Evolutionary conservation across 2,888 invertebrate species (phyloP), one percentile per base, ranked within the genome.

Genomic region (Petrolisthes cinctipes): DNA sequence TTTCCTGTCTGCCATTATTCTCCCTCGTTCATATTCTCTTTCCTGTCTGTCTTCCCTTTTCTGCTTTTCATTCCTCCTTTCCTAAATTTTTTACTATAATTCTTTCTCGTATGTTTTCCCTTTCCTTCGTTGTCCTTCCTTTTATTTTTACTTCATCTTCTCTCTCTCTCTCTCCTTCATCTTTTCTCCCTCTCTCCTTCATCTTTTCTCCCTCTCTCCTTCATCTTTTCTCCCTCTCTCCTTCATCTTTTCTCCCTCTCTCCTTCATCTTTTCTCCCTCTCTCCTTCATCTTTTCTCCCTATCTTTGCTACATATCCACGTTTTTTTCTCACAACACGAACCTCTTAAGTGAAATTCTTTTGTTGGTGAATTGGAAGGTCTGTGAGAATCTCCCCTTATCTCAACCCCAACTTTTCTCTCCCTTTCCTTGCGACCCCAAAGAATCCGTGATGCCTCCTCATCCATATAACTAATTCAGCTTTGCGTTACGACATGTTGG

Each of bases 391-490:
- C 37, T 37, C 37, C 37, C 37, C 37, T 37, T 37, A 37, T 37
- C 37, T 37, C 37, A 37, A 37, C 37, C 37, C 37, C 37, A 37
- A 37, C 37, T 37, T 37, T 37, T 37, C 37, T 37, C 37, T 37
- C 37, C 37, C 37, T 37, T 37, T 37, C 37, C 37, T 37, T 37
- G 37, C 37, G 37, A 2, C 37, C 37, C 2, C 37, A 37, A 37
- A 37, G 37, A 37, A 37, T 2, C 37, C 37, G 1, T 37, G 37
- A 37, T 37, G 37, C 37, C 37, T 37, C 37, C 37, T 37, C 37
- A 37, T 37, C 71, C 71, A 71, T 4, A 71, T 71, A 71, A 71
- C 17, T 71, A 71, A 71, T 71, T 71, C 71, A 71, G n/a, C 71
- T n/a, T 6, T n/a, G 71, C 71, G 20, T 11, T 71, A 71, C 71